Percentiles rank a stretch among this genome's conserved stretches.
Evolutionary conservation across 1,140 invertebrate species (phyloP).

Genomic region (Arctopsyche grandis): DNA sequence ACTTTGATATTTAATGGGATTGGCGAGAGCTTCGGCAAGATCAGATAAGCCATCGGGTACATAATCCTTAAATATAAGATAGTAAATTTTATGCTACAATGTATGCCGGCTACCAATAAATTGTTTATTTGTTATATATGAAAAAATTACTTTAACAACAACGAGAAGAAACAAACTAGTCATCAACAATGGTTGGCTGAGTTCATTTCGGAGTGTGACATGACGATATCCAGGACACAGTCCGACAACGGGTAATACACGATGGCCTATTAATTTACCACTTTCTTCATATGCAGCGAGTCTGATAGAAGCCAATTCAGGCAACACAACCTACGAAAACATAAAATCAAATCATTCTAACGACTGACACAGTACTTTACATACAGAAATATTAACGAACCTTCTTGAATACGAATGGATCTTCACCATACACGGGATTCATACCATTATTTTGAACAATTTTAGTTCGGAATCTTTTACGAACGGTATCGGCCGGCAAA

Average conservation of each 20-base stretch:
- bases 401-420: slow-evolving; percentile 98
- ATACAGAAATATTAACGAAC: slow-evolving; percentile 62
- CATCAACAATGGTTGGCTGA: slow-evolving; percentile 91
- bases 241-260: slow-evolving; percentile 95
- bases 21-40: slow-evolving; percentile 95
- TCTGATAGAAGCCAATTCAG: slow-evolving; percentile 94
- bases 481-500: slow-evolving; percentile 96
- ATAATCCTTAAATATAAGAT: slow-evolving; percentile 74
- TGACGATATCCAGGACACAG: slow-evolving; percentile 94
- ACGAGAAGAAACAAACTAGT: slow-evolving; percentile 91
- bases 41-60: slow-evolving; percentile 94
- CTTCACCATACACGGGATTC: slow-evolving; percentile 95
- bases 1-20: slow-evolving; percentile 97
- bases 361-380: not conserved
- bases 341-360: slow-evolving; percentile 13
- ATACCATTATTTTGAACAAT: slow-evolving; percentile 95
- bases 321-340: slow-evolving; percentile 86
- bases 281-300: slow-evolving; percentile 97
- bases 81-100: slow-evolving; percentile 21
- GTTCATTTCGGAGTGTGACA: slow-evolving; percentile 87
- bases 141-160: slow-evolving; percentile 79
- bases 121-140: slow-evolving; percentile 13
- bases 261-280: slow-evolving; percentile 93
- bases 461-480: slow-evolving; percentile 95
- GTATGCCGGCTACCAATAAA: too few relatives aligned